A percentile compares a stretch with the other conserved stretches of the same genome.
Evolutionary conservation across 2,113 vertebrate species (phyloP).

Genomic region (Dicaeum eximium): DNA sequence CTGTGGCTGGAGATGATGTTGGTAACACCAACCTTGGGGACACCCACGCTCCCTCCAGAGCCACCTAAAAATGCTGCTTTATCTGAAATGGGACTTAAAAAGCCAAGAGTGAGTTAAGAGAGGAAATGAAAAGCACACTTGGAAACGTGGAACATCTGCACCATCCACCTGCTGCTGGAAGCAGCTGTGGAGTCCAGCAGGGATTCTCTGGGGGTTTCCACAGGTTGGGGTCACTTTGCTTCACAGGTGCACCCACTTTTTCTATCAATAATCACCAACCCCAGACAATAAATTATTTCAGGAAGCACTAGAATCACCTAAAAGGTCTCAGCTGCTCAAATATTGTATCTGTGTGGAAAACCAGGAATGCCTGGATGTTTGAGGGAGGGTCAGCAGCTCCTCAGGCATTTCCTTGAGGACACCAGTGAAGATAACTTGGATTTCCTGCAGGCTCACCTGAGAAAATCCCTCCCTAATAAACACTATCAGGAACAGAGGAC

Average conservation of each 20-base stretch:
- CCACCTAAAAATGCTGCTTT: neutral
- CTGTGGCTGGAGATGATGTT: neutral
- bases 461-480: neutral
- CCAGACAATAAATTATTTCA: fast-evolving
- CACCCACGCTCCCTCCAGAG: neutral
- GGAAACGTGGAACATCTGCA: neutral
- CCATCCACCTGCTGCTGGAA: neutral
- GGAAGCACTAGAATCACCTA: neutral
- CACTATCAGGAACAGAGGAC: neutral
- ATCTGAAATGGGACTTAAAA: neutral
- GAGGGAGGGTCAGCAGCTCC: neutral
- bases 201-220: fast-evolving
- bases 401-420: neutral
- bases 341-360: neutral
- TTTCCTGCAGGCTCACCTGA: neutral
- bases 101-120: neutral
- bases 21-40: neutral
- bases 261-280: neutral
- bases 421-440: neutral
- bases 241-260: neutral
- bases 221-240: neutral
- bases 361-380: fast-evolving
- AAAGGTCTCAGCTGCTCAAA: neutral
- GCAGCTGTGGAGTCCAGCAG: neutral
- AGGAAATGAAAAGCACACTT: neutral